Conservation (phyloP, 2,888 invertebrate species). For the Synergus laeviventris region DNA sequence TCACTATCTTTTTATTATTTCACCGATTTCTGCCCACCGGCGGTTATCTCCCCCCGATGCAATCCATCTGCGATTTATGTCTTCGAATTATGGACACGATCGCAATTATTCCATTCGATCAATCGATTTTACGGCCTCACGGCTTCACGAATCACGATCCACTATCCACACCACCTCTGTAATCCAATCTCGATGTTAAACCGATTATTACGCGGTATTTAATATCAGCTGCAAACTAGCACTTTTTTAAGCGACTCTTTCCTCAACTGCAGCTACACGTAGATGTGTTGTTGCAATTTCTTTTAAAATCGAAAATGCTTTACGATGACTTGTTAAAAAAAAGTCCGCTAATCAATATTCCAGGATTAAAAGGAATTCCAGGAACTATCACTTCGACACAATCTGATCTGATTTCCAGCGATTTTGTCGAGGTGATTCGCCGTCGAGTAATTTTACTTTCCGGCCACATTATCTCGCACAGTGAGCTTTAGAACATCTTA, state of each 20-base stretch:
- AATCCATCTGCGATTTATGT: slow-evolving; percentile 43
- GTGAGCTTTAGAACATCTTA: slow-evolving; percentile 25
- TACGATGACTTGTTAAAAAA: background rate
- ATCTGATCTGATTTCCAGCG: slow-evolving; percentile 38
- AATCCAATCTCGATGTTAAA: slow-evolving; percentile 21
- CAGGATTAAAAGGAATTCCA: slow-evolving; percentile 13
- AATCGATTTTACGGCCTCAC: slow-evolving; percentile 50
- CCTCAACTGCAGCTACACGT: no score
- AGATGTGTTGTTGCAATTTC: no score
- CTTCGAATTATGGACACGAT: slow-evolving; percentile 50
- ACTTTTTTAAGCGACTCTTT: background rate
- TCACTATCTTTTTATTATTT: slow-evolving; percentile 53
- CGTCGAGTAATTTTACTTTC: slow-evolving; percentile 22
- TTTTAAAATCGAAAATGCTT: no score
- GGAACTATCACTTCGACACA: slow-evolving; percentile 16
- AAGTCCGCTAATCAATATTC: slow-evolving; percentile 33
- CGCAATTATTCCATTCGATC: slow-evolving; percentile 53
- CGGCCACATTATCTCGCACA: slow-evolving; percentile 17
- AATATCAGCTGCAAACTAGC: background rate
- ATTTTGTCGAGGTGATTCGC: slow-evolving; percentile 21
- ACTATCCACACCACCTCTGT: slow-evolving; percentile 20
- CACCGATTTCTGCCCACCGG: slow-evolving; percentile 50
- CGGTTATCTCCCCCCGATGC: slow-evolving; percentile 47
- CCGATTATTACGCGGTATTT: slow-evolving; percentile 33
- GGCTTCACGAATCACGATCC: background rate